A percentile compares a stretch with the other conserved stretches of the same genome.
These are phyloP conservation scores for Temnothorax curvispinosus DNA, from an alignment of 1,140 invertebrate genomes.

Conservation along the genomic window DNA sequence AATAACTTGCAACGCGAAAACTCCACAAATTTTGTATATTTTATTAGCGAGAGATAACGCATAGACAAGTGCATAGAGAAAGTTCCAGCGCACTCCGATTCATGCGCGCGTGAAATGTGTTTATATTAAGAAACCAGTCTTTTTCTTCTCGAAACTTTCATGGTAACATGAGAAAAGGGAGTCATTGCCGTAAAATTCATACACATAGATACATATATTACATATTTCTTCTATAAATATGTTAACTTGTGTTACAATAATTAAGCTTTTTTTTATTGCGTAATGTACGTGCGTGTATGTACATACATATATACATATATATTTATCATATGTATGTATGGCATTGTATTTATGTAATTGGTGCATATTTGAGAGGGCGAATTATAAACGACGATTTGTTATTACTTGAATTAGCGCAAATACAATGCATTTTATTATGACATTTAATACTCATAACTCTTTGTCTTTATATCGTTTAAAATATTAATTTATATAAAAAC, in stretches of 20 bases:
- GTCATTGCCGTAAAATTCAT: conserved; percentile 10
- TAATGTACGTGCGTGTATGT: not conserved
- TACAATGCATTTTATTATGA: conserved; percentile 67
- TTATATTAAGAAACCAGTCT: conserved; percentile 8
- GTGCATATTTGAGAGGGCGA: not conserved
- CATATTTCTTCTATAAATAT: conserved; percentile 15
- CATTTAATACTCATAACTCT: conserved; percentile 67
- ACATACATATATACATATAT: not conserved
- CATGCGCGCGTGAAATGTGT: not conserved
- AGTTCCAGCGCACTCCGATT: conserved; percentile 5
- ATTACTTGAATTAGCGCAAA: conserved; percentile 44
- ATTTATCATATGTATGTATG: not conserved
- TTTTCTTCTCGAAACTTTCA: conserved; percentile 13
- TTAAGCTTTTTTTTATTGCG: conserved; percentile 23
- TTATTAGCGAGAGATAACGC: conserved; percentile 16
- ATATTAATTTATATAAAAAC: conserved; percentile 52
- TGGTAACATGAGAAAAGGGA: not conserved
- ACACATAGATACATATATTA: not conserved
- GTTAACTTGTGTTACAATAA: conserved; percentile 21
- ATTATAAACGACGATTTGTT: conserved; percentile 12
- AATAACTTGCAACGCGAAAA: not conserved
- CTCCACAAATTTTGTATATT: conserved; percentile 31
- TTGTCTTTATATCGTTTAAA: conserved; percentile 40
- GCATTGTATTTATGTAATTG: conserved; percentile 26
- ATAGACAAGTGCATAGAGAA: not conserved